phyloP scores from a whole-genome alignment of 2,797 vertebrate species.

The Brachymystax lenok region DNA sequence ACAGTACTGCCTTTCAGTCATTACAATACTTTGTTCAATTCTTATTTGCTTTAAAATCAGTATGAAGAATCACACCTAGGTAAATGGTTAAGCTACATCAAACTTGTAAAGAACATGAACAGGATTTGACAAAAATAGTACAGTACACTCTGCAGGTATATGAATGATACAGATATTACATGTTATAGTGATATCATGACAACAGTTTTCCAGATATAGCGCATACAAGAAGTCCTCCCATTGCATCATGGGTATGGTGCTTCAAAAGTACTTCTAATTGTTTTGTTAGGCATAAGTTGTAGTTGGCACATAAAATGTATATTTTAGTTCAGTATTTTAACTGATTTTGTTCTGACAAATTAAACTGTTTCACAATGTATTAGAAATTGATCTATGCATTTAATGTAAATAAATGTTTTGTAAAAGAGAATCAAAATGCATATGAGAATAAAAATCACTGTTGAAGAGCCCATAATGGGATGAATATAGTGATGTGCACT shows the following conservation, averaged over 20 bases:
- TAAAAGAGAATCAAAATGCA: neutral
- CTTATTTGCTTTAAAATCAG: neutral
- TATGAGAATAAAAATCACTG: constrained; percentile 1
- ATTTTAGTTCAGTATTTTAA: neutral
- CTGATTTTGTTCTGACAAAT: neutral
- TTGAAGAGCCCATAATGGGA: neutral
- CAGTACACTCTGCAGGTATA: neutral
- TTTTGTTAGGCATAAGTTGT: neutral
- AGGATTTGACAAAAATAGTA: neutral
- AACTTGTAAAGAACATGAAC: no score
- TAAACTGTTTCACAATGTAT: neutral
- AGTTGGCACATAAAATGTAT: no score
- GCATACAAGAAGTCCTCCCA: neutral
- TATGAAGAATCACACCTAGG: neutral
- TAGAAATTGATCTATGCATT: constrained; percentile 14
- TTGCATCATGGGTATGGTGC: constrained; percentile 13
- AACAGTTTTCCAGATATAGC: neutral
- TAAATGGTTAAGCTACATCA: neutral
- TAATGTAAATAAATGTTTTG: neutral
- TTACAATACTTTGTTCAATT: neutral
- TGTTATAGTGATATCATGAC: neutral
- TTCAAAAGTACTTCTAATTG: neutral
- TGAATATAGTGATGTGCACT: constrained; percentile 29
- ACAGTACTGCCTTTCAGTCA: neutral
- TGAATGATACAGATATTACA: neutral